Conservation (phyloP, 2,888 invertebrate species). For the Phymatocera aterrima region DNA sequence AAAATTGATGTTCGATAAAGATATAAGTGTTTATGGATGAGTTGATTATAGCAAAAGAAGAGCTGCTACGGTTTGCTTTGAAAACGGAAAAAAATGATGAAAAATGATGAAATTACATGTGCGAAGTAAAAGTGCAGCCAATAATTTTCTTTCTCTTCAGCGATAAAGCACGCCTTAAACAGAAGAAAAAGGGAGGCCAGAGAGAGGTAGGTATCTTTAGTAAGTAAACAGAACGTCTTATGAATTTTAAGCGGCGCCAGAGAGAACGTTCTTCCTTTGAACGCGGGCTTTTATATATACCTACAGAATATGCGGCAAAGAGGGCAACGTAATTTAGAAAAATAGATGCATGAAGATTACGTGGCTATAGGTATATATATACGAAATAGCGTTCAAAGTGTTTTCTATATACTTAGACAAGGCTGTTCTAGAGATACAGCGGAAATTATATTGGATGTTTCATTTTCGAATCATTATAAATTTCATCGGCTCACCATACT, state of each 20-base stretch:
- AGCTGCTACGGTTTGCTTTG: too few relatives aligned
- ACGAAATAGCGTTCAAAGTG: slow-evolving; percentile 33
- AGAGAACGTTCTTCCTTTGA: slow-evolving; percentile 61
- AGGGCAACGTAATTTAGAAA: slow-evolving; percentile 50
- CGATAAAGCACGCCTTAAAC: slow-evolving; percentile 67
- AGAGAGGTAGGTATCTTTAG: slow-evolving; percentile 67
- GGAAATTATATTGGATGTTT: neutral
- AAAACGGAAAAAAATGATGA: neutral
- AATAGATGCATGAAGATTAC: slow-evolving; percentile 49
- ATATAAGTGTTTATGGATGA: too few relatives aligned
- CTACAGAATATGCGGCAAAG: slow-evolving; percentile 30
- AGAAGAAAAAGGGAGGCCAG: slow-evolving; percentile 44
- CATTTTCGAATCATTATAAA: slow-evolving; percentile 1
- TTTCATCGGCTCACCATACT: neutral
- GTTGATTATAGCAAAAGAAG: too few relatives aligned
- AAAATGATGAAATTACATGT: neutral
- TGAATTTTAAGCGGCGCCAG: slow-evolving; percentile 72
- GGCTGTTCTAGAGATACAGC: slow-evolving; percentile 11
- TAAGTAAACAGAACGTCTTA: slow-evolving; percentile 72
- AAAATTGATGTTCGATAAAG: too few relatives aligned
- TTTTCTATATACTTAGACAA: slow-evolving; percentile 20
- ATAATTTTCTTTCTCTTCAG: slow-evolving; percentile 70
- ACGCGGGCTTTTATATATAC: slow-evolving; percentile 53
- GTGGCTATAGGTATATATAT: too few relatives aligned
- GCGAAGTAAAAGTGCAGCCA: slow-evolving; percentile 65